Conservation (phyloP, 2,113 vertebrate species). For the Lipotes vexillifer region DNA sequence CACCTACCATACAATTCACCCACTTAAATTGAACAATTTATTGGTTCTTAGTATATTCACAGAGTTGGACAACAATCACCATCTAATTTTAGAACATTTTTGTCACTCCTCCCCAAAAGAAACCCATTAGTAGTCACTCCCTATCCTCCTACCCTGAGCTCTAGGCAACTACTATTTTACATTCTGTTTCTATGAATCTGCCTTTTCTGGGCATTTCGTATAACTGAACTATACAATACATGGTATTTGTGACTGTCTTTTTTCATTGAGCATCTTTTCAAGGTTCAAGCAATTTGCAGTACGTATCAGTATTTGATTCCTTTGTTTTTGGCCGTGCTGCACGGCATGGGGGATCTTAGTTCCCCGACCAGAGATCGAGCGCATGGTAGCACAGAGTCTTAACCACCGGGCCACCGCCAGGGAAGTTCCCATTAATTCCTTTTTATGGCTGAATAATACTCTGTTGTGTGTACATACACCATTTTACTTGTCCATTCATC, state of each 20-base stretch:
- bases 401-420: too few relatives aligned
- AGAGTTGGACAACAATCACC: not conserved
- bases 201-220: not conserved
- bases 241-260: not conserved
- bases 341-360: too few relatives aligned
- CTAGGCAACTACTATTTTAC: not conserved
- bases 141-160: not conserved
- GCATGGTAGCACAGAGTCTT: too few relatives aligned
- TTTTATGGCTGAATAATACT: not conserved
- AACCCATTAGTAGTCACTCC: not conserved
- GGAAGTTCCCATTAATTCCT: not conserved
- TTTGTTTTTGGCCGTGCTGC: not conserved
- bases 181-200: not conserved
- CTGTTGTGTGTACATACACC: not conserved
- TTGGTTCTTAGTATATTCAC: not conserved
- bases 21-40: not conserved
- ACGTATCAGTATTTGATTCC: not conserved
- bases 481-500: not conserved
- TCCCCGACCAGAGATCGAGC: too few relatives aligned
- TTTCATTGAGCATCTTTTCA: not conserved
- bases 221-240: not conserved
- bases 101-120: not conserved
- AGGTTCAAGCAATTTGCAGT: not conserved
- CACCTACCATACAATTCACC: not conserved
- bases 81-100: slow-evolving; percentile 15